Evolutionary conservation across 2,888 invertebrate species (phyloP), one percentile per base, ranked within the genome.

Genomic region (Hylaea fasciaria): DNA sequence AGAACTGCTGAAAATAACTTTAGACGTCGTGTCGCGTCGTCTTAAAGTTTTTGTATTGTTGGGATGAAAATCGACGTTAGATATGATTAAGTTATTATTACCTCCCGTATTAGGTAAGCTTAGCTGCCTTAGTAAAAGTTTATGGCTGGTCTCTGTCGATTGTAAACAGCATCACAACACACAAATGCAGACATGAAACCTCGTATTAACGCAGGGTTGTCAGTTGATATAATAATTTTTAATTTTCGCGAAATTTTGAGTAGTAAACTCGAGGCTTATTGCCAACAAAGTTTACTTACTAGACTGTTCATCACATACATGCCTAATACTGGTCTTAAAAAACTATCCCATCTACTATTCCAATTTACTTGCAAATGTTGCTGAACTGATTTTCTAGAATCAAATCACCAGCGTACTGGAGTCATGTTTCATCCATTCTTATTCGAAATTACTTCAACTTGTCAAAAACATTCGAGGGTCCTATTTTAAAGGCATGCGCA

Each of bases 391-490:
- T 32, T 50, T 32, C 46, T 13, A 49, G 49, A 40, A 49, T 47
- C 49, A 63, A 65, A 68, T 65, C 57, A 62, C 64, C 40, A 58
- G 16, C 40, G 46, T 37, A 58, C n/a, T 41, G 58, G 67, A 78
- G 77, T 75, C 85, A 85, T 83, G 85, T 78, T 73, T 74, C 70
- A 62, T 72, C 79, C 81, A 85, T 86, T 84, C 74, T 75, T 85
- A 78, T 79, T 65, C 76, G 70, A 79, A 83, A 86, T 83, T 81
- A 82, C 82, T 72, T 72, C 74, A 73, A 77, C 77, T 78, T 86
- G 86, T 86, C 86, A 83, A 80, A 85, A 78, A 71, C 85, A 86
- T 79, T 80, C 79, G 75, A 70, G 68, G 68, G 68, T 75, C 74
- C 73, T 80, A 78, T 80, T 82, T 83, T 77, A 77, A 78, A 80